Conservation (phyloP, 1,140 invertebrate genomes). For the Meloidogyne exigua region DNA sequence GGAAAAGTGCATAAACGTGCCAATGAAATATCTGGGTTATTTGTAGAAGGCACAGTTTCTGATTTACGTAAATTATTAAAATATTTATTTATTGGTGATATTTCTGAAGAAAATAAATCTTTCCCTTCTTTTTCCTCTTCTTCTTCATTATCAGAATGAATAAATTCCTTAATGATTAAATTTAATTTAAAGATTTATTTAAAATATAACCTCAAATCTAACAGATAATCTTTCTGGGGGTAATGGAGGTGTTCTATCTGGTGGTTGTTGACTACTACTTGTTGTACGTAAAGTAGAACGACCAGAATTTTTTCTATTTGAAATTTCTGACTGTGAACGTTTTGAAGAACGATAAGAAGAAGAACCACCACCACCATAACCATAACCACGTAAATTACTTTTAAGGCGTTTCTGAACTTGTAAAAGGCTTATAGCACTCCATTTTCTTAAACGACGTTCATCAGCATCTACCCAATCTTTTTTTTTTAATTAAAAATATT, state of each 20-base stretch:
- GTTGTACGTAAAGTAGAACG: neutral
- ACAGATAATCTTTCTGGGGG: constrained; percentile 22
- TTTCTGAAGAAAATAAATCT: neutral
- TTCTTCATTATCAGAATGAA: neutral
- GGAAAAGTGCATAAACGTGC: constrained; percentile 16
- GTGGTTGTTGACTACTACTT: constrained; percentile 5
- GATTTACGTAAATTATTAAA: constrained; percentile 12
- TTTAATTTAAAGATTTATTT: neutral
- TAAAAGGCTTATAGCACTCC: constrained; percentile 14
- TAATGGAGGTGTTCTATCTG: constrained; percentile 17
- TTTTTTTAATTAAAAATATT: neutral
- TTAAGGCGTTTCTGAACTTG: neutral
- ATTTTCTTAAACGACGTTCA: constrained; percentile 21
- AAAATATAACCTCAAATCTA: constrained; percentile 10
- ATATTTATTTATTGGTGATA: constrained; percentile 11
- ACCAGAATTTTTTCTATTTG: neutral
- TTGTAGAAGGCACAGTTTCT: constrained; percentile 22
- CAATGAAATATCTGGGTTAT: constrained; percentile 17
- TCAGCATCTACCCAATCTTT: constrained; percentile 27
- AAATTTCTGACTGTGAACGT: neutral
- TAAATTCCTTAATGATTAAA: constrained; percentile 25
- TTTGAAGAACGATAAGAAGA: neutral
- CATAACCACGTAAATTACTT: constrained; percentile 7
- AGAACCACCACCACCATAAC: neutral
- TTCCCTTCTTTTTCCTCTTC: neutral